Evolutionary conservation across 2,113 vertebrate species (phyloP).

Genomic region (Hypanus sabinus): DNA sequence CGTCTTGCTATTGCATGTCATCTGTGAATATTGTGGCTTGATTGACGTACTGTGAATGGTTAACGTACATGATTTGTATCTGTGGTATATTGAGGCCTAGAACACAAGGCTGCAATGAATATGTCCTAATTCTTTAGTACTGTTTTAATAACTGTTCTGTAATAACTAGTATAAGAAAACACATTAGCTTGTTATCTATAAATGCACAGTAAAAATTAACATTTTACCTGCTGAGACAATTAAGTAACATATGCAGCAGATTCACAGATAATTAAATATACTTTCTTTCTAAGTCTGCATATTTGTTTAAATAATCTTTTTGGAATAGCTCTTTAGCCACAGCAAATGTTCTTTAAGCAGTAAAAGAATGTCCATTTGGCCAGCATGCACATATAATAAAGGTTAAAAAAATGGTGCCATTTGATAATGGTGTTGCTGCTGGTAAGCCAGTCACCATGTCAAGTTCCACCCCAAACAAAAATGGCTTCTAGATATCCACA

Average conservation of each 20-base stretch:
- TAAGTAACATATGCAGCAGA: not conserved
- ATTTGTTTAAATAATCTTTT: not conserved
- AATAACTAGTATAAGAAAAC: not conserved
- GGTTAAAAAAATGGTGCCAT: not conserved
- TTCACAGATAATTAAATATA: not conserved
- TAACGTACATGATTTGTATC: constrained; percentile 31
- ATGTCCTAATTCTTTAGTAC: constrained; percentile 21
- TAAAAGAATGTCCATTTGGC: not conserved
- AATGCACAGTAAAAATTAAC: constrained; percentile 10
- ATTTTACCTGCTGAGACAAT: constrained; percentile 11
- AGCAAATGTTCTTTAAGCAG: not conserved
- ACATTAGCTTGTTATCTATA: not conserved
- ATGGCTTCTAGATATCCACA: too few relatives aligned
- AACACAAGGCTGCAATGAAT: constrained; percentile 22
- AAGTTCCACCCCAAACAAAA: not conserved
- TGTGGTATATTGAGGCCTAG: constrained; percentile 25
- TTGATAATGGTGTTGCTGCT: too few relatives aligned
- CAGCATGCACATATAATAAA: not conserved
- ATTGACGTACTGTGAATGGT: constrained; percentile 34
- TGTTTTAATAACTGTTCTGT: constrained; percentile 19
- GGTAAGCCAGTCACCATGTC: not conserved
- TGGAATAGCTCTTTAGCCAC: not conserved
- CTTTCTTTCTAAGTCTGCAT: not conserved
- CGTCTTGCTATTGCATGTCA: constrained; percentile 34
- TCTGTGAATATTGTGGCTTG: constrained; percentile 25